A percentile compares a stretch with the other conserved stretches of the same genome.
These are phyloP conservation scores for Anhinga rufa DNA, from an alignment of 2,113 vertebrate species.

Conservation along the genomic window DNA sequence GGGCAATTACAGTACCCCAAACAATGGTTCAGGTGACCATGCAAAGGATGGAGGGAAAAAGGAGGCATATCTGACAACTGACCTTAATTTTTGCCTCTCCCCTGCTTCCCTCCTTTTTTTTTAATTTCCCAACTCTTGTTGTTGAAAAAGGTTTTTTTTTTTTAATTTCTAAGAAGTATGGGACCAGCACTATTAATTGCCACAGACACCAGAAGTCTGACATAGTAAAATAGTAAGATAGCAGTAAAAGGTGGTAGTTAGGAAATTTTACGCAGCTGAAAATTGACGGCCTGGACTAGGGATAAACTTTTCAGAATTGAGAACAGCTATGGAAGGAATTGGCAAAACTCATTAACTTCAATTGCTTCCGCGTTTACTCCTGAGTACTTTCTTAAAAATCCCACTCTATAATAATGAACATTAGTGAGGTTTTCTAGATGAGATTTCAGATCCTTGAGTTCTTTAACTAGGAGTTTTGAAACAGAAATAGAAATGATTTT, in stretches of 20 bases:
- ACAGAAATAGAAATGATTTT: background rate
- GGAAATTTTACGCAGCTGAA: background rate
- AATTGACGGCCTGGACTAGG: background rate
- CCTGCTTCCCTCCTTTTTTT: fast-evolving
- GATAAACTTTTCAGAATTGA: background rate
- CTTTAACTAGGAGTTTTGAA: background rate
- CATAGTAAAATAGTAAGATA: no score
- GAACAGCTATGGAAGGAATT: background rate
- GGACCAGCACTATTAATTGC: background rate
- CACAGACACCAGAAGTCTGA: background rate
- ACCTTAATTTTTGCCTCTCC: background rate
- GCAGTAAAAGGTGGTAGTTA: background rate
- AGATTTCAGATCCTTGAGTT: background rate
- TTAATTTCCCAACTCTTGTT: background rate
- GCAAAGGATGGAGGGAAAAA: background rate
- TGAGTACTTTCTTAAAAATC: background rate
- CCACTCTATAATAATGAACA: background rate
- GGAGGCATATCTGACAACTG: background rate
- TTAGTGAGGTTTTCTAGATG: background rate
- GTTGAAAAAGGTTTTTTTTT: background rate
- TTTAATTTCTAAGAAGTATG: background rate
- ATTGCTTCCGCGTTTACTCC: background rate
- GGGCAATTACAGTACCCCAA: background rate
- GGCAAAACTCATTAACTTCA: background rate
- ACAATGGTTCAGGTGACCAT: background rate